Evolutionary conservation across 2,113 vertebrate genomes (phyloP), one percentile per base, ranked within the genome.

Genomic region (Upupa epops): DNA sequence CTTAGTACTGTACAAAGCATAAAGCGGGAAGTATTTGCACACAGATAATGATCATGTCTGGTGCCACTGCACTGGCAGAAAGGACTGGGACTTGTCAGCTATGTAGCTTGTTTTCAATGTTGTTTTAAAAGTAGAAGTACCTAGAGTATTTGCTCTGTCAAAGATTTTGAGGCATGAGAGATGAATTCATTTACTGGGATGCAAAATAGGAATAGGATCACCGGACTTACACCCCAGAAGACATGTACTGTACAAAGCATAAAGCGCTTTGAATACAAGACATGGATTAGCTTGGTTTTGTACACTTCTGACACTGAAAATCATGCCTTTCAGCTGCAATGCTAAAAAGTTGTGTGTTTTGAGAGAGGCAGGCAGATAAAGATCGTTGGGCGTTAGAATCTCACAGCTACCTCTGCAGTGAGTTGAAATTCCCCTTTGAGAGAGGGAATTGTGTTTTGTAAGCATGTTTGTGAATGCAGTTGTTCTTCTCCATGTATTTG

Each of bases 141-240:
- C 20, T 29, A 8, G 54, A 89, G 11, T 49, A 68, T 85, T 95
- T 89, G 21, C 54, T 86, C 46, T 68, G 58, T 66, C 86, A 94
- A 79, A 45, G 26, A 75, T 55, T 87, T 90, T 9, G 12, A 69
- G 40, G 21, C 49, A 21, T 14, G 34, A 58, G 49, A 88, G 40
- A 51, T 93, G 3, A 55, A 32, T 29, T 19, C 4, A 5, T 79
- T 69, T 75, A 3, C 72, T 65, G 58, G 46, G n/a, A 29, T 75
- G 32, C 12, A 82, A 55, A 81, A 79, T n/a, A 26, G 14, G 22
- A 74, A 49, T 48, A 78, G 26, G 58, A 79, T 31, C 16, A 5
- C 34, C 60, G 69, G 42, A 60, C 17, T 66, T 49, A 32, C 21
- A 85, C 9, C 5, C 8, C 21, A 34, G 31, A 83, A 73, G 45